A percentile compares a stretch with the other conserved stretches of the same genome.
These are phyloP conservation scores for Cotesia glomerata DNA, from an alignment of 1,140 invertebrate genomes.

Conservation along the genomic window DNA sequence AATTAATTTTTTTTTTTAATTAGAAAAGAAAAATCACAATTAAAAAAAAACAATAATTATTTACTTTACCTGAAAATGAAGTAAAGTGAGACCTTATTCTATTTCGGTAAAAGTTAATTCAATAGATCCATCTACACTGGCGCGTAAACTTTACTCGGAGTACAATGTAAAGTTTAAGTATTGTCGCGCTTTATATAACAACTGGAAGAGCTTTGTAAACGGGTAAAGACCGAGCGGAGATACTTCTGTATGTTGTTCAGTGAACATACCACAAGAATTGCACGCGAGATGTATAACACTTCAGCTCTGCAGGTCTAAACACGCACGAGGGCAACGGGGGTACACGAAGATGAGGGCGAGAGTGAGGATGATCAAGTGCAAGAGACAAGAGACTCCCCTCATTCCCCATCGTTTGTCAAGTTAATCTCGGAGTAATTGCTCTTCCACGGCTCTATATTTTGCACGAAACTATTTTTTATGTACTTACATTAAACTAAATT, in stretches of 20 bases:
- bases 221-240: conserved; percentile 36
- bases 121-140: conserved; percentile 16
- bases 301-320: not conserved
- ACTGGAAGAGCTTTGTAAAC: conserved; percentile 44
- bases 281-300: conserved; percentile 17
- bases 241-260: not conserved
- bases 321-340: not conserved
- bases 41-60: too few species aligned
- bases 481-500: not conserved
- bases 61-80: not conserved
- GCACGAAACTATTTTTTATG: not conserved
- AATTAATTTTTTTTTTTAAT: too few species aligned
- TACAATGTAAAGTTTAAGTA: conserved; percentile 44
- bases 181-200: conserved; percentile 59
- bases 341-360: not conserved
- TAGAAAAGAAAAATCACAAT: too few species aligned
- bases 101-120: not conserved
- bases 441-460: not conserved
- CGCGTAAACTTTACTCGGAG: conserved; percentile 41
- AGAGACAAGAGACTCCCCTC: conserved; percentile 4
- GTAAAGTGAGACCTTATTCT: not conserved
- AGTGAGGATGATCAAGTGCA: conserved; percentile 18
- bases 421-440: conserved; percentile 51
- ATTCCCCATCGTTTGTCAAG: conserved; percentile 41
- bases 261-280: not conserved